These are phyloP conservation scores for Arrhopalites spinosus DNA, from an alignment of 2,888 invertebrate species.

Conservation along the genomic window DNA sequence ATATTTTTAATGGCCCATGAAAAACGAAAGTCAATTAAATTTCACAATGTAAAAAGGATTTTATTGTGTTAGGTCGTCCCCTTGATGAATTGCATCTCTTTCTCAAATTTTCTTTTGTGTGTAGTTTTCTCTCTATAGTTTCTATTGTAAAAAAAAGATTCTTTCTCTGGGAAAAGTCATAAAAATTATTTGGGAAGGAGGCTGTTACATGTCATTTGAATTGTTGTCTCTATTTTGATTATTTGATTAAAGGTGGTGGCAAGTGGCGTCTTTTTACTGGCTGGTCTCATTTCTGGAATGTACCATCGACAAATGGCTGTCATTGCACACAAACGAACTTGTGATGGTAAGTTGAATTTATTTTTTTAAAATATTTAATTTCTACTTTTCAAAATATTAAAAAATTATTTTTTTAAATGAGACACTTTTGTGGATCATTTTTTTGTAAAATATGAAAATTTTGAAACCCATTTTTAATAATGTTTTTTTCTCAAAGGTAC, in stretches of 20 bases:
- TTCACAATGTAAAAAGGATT: not conserved
- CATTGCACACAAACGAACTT: slow-evolving; percentile 82
- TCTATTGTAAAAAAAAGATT: too few species aligned
- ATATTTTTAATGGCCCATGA: not conserved
- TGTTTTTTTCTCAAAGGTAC: too few species aligned
- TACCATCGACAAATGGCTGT: slow-evolving; percentile 89
- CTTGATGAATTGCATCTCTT: not conserved
- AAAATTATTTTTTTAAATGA: too few species aligned
- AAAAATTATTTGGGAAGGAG: not conserved
- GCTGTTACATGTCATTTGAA: not conserved
- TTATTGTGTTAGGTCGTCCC: not conserved
- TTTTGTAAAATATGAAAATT: too few species aligned
- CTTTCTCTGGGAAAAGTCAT: too few species aligned
- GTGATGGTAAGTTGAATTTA: slow-evolving; percentile 62
- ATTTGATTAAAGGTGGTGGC: slow-evolving; percentile 70
- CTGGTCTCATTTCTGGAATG: slow-evolving; percentile 80
- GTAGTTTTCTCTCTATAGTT: too few species aligned
- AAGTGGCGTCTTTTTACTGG: slow-evolving; percentile 75
- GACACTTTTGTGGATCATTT: too few species aligned
- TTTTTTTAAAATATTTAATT: too few species aligned
- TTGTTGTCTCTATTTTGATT: slow-evolving; percentile 13
- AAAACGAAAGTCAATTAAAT: not conserved
- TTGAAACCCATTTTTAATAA: too few species aligned
- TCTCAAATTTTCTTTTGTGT: too few species aligned
- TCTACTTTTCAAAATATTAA: too few species aligned